Evolutionary conservation across 2,113 vertebrate species (phyloP), one percentile per base, ranked within the genome.

Genomic region (Nansenia antarctica): DNA sequence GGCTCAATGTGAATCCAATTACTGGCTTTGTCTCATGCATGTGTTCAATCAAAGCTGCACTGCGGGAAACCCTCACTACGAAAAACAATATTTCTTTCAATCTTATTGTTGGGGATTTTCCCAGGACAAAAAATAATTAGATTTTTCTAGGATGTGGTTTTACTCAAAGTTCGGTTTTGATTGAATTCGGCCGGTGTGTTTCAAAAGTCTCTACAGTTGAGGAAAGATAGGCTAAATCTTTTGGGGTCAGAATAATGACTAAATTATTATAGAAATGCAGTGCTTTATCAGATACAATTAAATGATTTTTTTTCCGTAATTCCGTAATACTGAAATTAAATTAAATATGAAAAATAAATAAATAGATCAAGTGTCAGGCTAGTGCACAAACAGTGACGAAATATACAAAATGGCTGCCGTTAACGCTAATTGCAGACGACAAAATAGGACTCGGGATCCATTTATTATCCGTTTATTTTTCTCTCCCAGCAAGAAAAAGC

Each of bases 1-100:
- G 63, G 82, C 75, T 77, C 75, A 85, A 81, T 68, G 79, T 81
- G 83, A 89, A 84, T 85, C 69, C 62, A 85, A 86, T 87, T 82
- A 89, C 76, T 32, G 42, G 65, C 71, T 77, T 77, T 87, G 80
- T 85, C 81, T 82, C 34, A 49, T 73, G 71, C 67, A 69, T 65
- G 64, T 18, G 73, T 73, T 65, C 70, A 72, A 77, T 82, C 53
- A 53, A 69, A 65, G 63, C 66, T 65, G 71, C 75, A 76, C 61
- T 72, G 62, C 62, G 31, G 73, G 69, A 72, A 76, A 65, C 57
- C 37, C 59, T 20, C 39, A 52, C 20, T 60, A 67, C 76, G 64
- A 64, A 68, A 65, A 78, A 79, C 62, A 69, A 80, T 65, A 75
- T 34, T 3, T 61, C 26, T 65, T 70, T 78, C 62, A 69, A 80